Evolutionary conservation across 1,140 invertebrate species (phyloP).

Genomic region (Drosophila ohnishii): DNA sequence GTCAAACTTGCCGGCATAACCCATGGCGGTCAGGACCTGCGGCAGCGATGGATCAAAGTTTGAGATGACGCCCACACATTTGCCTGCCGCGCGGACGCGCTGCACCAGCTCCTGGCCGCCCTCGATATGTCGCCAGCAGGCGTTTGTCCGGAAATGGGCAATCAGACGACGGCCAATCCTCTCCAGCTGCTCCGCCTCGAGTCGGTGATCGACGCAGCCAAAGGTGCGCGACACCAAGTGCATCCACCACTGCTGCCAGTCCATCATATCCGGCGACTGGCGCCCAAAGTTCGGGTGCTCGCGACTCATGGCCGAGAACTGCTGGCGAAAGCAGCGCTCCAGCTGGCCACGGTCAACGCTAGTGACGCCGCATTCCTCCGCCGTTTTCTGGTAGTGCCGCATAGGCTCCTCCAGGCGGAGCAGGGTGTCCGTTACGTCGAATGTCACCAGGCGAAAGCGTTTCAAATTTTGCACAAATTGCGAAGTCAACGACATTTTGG

Average conservation of each 20-base stretch:
- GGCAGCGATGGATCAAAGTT: conserved; percentile 76
- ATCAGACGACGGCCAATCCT: conserved; percentile 55
- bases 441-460: conserved; percentile 88
- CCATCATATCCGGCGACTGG: conserved; percentile 51
- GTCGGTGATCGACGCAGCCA: conserved; percentile 22
- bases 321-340: conserved; percentile 80
- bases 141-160: conserved; percentile 54
- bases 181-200: conserved; percentile 42
- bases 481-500: conserved; percentile 61
- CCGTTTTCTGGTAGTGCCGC: conserved; percentile 88
- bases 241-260: conserved; percentile 75
- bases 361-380: conserved; percentile 86
- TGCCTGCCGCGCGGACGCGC: conserved; percentile 49
- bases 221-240: conserved; percentile 65
- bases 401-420: conserved; percentile 87
- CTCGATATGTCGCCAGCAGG: conserved; percentile 61
- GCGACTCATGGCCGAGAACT: conserved; percentile 63
- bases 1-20: conserved; percentile 61
- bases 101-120: conserved; percentile 60
- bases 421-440: conserved; percentile 94
- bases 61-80: conserved; percentile 75
- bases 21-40: conserved; percentile 59
- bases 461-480: conserved; percentile 69
- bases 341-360: conserved; percentile 84
- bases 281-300: conserved; percentile 70